phyloP scores from a whole-genome alignment of 2,113 vertebrate genomes.

The Smithornis capensis region DNA sequence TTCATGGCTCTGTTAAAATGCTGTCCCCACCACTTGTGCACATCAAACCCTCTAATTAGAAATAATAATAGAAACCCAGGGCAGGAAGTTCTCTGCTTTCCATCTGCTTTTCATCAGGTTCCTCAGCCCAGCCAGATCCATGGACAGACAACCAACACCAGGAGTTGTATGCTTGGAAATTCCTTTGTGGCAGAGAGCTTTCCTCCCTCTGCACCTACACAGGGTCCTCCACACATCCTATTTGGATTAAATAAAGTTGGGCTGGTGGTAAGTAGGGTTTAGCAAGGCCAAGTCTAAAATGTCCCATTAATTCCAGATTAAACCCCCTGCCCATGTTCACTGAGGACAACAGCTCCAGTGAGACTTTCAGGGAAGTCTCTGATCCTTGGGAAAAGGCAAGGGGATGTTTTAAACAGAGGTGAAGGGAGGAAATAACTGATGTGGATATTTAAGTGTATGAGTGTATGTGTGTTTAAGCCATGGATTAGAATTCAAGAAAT shows the following conservation, averaged over 20 bases:
- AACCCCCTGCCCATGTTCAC: not conserved
- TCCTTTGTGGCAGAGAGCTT: not conserved
- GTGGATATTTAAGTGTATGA: not conserved
- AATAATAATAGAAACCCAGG: not conserved
- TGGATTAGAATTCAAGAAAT: rapidly evolving
- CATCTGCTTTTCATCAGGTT: slow-evolving; percentile 53
- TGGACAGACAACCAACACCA: not conserved
- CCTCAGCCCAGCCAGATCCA: not conserved
- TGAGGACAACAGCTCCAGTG: not conserved
- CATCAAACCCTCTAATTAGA: slow-evolving; percentile 16
- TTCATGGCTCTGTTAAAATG: not conserved
- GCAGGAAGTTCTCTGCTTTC: slow-evolving; percentile 11
- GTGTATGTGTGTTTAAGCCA: not conserved
- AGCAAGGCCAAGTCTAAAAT: not conserved
- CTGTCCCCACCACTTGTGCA: not conserved
- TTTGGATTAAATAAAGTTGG: not conserved
- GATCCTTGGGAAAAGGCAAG: not conserved
- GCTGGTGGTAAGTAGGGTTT: not conserved
- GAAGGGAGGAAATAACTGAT: not conserved
- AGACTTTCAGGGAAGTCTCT: not conserved
- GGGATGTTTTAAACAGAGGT: not conserved
- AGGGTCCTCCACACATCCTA: not conserved
- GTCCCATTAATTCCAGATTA: not conserved
- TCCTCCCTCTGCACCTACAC: not conserved
- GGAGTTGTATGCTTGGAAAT: not conserved